Percentiles rank a stretch among this genome's conserved stretches.
Conservation (phyloP, 2,113 vertebrate species). For the Zosterops borbonicus region DNA sequence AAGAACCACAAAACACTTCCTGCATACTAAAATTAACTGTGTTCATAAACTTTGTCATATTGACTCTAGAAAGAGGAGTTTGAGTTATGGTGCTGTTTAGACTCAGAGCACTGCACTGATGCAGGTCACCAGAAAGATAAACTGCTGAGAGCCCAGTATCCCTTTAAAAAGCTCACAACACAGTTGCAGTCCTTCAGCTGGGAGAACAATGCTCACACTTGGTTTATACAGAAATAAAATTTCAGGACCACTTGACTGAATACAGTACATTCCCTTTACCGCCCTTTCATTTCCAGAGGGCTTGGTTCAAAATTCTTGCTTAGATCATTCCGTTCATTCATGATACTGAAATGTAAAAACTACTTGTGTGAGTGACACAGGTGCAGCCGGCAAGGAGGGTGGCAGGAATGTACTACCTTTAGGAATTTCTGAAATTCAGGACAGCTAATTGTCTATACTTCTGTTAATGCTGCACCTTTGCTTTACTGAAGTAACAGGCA, state of each 20-base stretch:
- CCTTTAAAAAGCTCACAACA: neutral
- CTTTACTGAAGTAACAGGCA: neutral
- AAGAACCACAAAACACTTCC: neutral
- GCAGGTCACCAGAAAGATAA: neutral
- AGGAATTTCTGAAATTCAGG: neutral
- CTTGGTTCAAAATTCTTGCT: neutral
- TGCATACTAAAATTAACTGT: neutral
- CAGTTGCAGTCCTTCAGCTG: accelerated
- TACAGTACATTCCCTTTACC: neutral
- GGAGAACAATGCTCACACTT: neutral
- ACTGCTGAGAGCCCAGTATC: neutral
- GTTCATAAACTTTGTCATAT: neutral
- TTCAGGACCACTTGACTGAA: neutral
- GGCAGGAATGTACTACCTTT: neutral
- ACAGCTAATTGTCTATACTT: neutral
- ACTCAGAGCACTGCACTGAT: neutral
- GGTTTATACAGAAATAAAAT: neutral
- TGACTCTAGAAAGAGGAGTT: neutral
- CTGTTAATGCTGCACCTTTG: neutral
- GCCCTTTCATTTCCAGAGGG: neutral
- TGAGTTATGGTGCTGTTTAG: neutral
- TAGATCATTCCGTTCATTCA: neutral
- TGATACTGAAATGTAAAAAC: neutral
- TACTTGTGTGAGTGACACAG: neutral
- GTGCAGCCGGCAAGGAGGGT: neutral